A percentile compares a stretch with the other conserved stretches of the same genome.
Conservation (phyloP, 2,797 vertebrate species). For the Peromyscus attwateri region DNA sequence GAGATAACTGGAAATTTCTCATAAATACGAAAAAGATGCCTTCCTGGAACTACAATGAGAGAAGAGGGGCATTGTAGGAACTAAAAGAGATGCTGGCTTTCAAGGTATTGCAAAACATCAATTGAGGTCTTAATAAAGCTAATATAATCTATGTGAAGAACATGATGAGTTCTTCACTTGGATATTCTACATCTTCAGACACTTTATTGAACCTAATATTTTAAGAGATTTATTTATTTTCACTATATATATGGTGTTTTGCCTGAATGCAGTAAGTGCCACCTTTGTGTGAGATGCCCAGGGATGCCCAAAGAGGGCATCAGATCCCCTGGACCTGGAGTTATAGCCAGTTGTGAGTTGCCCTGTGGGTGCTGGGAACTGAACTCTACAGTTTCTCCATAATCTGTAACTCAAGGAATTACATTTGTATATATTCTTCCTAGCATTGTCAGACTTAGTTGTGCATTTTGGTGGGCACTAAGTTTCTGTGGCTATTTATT, state of each 20-base stretch:
- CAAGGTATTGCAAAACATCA: background rate
- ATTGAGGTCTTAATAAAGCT: background rate
- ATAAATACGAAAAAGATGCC: background rate
- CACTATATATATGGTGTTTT: background rate
- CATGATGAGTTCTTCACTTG: background rate
- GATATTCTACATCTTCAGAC: background rate
- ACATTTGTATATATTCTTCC: background rate
- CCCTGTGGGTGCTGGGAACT: background rate
- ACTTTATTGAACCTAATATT: background rate
- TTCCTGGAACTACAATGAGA: background rate
- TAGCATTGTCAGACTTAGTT: background rate
- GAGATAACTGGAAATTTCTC: background rate
- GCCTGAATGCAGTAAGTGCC: background rate
- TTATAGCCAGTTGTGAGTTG: background rate
- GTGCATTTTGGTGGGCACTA: background rate
- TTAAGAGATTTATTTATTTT: background rate
- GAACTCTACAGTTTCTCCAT: background rate
- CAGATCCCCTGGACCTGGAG: background rate
- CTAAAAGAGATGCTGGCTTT: background rate
- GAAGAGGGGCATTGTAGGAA: background rate
- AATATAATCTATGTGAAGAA: background rate
- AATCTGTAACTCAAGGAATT: background rate
- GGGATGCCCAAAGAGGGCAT: no score
- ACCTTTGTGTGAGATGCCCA: background rate
- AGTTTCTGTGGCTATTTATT: background rate